Evolutionary conservation across 2,888 invertebrate species (phyloP).

Genomic region (Hyppa rectilinea): DNA sequence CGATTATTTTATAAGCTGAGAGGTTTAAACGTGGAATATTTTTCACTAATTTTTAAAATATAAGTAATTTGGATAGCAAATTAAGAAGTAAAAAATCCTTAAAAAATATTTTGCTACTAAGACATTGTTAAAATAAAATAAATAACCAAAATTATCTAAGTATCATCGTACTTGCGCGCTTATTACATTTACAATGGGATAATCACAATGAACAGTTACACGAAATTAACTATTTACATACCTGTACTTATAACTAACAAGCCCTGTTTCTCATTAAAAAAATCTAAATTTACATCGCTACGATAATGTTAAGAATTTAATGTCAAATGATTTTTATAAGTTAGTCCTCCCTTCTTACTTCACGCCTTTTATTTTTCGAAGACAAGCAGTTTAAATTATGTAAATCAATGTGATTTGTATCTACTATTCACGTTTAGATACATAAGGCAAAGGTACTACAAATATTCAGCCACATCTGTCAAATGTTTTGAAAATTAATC

Average conservation of each 20-base stretch:
- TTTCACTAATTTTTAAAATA: constrained; percentile 7
- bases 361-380: background rate
- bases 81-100: background rate
- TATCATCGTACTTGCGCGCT: constrained; percentile 35
- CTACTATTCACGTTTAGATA: constrained; percentile 13
- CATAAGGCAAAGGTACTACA: constrained; percentile 37
- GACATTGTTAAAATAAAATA: background rate
- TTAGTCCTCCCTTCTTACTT: background rate
- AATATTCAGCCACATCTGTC: constrained; percentile 28
- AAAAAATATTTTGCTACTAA: constrained; percentile 6
- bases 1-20: constrained; percentile 15
- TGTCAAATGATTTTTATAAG: constrained; percentile 24
- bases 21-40: background rate
- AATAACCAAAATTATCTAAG: constrained; percentile 19
- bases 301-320: constrained; percentile 26
- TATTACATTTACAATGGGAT: constrained; percentile 63
- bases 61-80: constrained; percentile 12
- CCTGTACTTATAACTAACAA: constrained; percentile 69
- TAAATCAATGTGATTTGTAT: constrained; percentile 25
- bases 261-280: constrained; percentile 76
- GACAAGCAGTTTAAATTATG: constrained; percentile 10
- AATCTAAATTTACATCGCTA: constrained; percentile 46
- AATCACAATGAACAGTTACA: constrained; percentile 70
- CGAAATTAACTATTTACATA: constrained; percentile 75
- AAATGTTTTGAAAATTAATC: constrained; percentile 22